phyloP scores from a whole-genome alignment of 2,797 vertebrate species.

The Amblyopsis hoosieri region DNA sequence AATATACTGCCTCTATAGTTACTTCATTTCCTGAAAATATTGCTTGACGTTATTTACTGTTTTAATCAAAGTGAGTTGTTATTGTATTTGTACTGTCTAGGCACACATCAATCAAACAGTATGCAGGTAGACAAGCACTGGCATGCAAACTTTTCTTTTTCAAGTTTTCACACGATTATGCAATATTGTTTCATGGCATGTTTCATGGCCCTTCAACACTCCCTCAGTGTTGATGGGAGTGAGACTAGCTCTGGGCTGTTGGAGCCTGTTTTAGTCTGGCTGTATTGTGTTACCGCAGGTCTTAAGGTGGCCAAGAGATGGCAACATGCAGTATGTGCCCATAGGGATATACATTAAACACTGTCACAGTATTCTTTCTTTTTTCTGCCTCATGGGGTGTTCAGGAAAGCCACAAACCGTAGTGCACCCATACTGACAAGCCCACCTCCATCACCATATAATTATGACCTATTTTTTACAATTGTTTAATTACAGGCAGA shows the following conservation, averaged over 20 bases:
- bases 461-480: conserved; percentile 21
- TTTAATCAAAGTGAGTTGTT: conserved; percentile 9
- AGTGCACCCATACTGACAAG: conserved; percentile 5
- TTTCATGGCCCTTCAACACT: conserved; percentile 14
- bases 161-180: conserved; percentile 36
- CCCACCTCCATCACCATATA: background rate
- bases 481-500: conserved; percentile 14
- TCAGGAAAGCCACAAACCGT: conserved; percentile 15
- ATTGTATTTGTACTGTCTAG: conserved; percentile 6
- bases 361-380: conserved; percentile 13
- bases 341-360: conserved; percentile 30
- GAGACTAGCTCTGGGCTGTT: conserved; percentile 30
- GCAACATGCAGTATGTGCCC: conserved; percentile 12
- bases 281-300: conserved; percentile 48
- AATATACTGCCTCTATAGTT: no score
- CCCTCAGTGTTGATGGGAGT: conserved; percentile 17
- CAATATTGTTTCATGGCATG: conserved; percentile 39
- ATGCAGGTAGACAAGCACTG: conserved; percentile 9
- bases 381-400: conserved; percentile 12
- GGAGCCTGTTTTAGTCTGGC: conserved; percentile 43
- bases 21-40: background rate
- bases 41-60: background rate
- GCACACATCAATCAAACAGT: conserved; percentile 2
- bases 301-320: conserved; percentile 30
- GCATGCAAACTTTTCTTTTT: background rate